These are phyloP conservation scores for Emydura subglobosa DNA, from an alignment of 2,113 vertebrate species.

Conservation along the genomic window DNA sequence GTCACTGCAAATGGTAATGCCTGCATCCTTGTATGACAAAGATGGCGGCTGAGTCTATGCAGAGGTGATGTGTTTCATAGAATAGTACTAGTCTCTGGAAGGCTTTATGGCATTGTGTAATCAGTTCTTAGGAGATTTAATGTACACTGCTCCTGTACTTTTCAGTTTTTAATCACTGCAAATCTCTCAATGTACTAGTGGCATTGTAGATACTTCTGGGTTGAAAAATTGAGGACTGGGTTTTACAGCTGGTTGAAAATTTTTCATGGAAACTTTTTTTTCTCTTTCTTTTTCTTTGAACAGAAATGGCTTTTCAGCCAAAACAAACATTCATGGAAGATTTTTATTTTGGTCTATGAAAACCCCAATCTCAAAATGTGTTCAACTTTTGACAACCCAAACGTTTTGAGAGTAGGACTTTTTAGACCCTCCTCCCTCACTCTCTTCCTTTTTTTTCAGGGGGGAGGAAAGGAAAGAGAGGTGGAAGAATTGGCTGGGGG, in stretches of 20 bases:
- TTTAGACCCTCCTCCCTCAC: no score
- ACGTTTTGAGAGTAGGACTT: neutral
- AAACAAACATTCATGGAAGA: neutral
- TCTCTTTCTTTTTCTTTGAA: neutral
- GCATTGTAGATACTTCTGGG: fast-evolving
- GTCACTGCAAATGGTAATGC: neutral
- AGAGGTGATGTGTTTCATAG: neutral
- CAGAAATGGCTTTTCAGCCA: neutral
- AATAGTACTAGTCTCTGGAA: neutral
- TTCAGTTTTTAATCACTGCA: neutral
- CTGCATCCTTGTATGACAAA: fast-evolving
- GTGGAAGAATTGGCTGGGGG: neutral
- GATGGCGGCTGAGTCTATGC: neutral
- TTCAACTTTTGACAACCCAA: neutral
- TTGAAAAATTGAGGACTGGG: neutral
- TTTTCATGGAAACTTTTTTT: neutral
- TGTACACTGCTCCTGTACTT: neutral
- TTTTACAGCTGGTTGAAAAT: neutral
- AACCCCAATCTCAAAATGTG: neutral
- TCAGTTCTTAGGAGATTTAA: neutral
- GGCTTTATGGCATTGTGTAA: conserved; percentile 9
- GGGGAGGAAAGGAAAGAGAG: neutral
- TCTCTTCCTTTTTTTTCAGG: no score
- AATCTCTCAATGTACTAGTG: neutral
- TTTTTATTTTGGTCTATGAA: neutral